These are phyloP conservation scores for Camponotus fellah DNA, from an alignment of 2,888 invertebrate genomes.

Conservation along the genomic window DNA sequence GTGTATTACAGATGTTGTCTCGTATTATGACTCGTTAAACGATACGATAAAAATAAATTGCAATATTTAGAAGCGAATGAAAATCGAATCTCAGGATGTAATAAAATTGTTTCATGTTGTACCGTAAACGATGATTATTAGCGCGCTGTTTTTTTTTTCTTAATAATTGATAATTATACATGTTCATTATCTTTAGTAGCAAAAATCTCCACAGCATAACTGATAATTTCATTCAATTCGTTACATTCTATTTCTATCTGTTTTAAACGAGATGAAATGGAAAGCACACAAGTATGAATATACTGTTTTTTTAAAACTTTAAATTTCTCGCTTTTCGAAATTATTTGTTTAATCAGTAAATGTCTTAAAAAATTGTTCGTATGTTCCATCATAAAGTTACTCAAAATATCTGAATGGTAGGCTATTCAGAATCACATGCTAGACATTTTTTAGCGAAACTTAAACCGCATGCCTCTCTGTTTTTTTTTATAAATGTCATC, in stretches of 20 bases:
- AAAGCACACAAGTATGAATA: background rate
- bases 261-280: background rate
- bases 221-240: slow-evolving; percentile 70
- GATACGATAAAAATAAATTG: slow-evolving; percentile 55
- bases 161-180: slow-evolving; percentile 72
- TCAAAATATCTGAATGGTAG: background rate
- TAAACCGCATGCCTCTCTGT: background rate
- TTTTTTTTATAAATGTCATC: background rate
- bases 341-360: background rate
- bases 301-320: background rate
- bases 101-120: slow-evolving; percentile 39
- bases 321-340: background rate
- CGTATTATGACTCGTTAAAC: slow-evolving; percentile 38
- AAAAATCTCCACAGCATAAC: slow-evolving; percentile 53
- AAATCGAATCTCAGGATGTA: slow-evolving; percentile 3
- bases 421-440: background rate
- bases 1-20: slow-evolving; percentile 26
- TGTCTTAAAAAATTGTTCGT: background rate
- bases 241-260: slow-evolving; percentile 45
- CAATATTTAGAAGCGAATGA: slow-evolving; percentile 35
- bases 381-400: background rate
- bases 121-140: slow-evolving; percentile 34
- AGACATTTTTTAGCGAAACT: background rate
- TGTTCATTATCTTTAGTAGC: slow-evolving; percentile 61
- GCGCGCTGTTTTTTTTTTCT: slow-evolving; percentile 58